These are phyloP conservation scores for Hartigia nigra DNA, from an alignment of 2,888 invertebrate species.

Conservation along the genomic window DNA sequence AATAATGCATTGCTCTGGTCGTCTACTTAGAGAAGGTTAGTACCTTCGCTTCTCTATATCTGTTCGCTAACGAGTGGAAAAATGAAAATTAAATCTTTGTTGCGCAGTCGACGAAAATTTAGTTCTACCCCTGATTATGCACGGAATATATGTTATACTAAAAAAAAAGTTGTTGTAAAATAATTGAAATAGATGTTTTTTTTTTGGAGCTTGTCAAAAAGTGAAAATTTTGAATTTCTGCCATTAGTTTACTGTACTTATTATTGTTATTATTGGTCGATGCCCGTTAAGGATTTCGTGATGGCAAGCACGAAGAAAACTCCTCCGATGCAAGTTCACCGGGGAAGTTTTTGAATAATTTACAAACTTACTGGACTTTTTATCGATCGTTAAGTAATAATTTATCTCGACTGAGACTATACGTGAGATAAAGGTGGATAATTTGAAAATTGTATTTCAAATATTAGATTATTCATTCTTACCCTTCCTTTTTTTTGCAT, in stretches of 20 bases:
- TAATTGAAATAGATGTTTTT: neutral
- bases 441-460: too few relatives aligned
- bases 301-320: neutral
- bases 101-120: too few relatives aligned
- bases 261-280: neutral
- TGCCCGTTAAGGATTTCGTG: neutral
- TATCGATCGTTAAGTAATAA: neutral
- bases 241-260: neutral
- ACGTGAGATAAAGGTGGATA: too few relatives aligned
- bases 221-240: neutral
- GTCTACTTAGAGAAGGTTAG: too few relatives aligned
- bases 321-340: neutral
- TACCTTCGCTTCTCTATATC: too few relatives aligned
- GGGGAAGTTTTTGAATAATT: neutral
- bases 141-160: too few relatives aligned
- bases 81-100: too few relatives aligned
- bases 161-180: neutral
- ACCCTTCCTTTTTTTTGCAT: too few relatives aligned
- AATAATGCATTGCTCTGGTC: too few relatives aligned
- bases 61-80: too few relatives aligned
- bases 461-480: too few relatives aligned
- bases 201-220: neutral
- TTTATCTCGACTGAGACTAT: neutral
- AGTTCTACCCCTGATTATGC: too few relatives aligned
- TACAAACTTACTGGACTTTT: neutral